These are phyloP conservation scores for Vespertilio murinus DNA, from an alignment of 2,797 vertebrate species.

Conservation along the genomic window DNA sequence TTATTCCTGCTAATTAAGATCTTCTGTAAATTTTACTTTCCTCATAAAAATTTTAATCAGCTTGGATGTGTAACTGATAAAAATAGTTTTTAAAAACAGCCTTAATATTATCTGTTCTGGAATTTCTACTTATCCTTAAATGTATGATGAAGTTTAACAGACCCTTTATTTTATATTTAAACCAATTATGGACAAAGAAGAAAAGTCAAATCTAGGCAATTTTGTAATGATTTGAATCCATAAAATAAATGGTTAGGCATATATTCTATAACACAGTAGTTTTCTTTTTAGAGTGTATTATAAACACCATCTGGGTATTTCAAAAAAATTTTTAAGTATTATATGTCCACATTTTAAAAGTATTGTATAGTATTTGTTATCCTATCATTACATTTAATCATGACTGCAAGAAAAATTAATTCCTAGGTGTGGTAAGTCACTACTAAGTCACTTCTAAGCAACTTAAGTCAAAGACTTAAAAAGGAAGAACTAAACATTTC, in stretches of 20 bases:
- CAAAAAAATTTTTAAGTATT: background rate
- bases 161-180: conserved; percentile 20
- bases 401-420: conserved; percentile 14
- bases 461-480: background rate
- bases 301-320: background rate
- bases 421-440: background rate
- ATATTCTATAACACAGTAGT: background rate
- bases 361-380: background rate
- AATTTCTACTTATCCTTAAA: background rate
- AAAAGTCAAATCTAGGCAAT: background rate
- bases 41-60: conserved; percentile 20
- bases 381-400: background rate
- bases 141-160: background rate
- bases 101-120: background rate
- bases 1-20: background rate
- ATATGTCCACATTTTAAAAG: background rate
- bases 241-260: background rate
- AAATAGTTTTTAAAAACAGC: background rate
- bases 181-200: background rate
- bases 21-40: conserved; percentile 10
- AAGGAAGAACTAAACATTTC: background rate
- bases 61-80: conserved; percentile 18
- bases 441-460: background rate
- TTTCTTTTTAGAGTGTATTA: background rate
- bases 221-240: background rate